These are phyloP conservation scores for Paragorgia papillata DNA, from an alignment of 92 coral and sea anemone genomes.

Conservation along the genomic window DNA sequence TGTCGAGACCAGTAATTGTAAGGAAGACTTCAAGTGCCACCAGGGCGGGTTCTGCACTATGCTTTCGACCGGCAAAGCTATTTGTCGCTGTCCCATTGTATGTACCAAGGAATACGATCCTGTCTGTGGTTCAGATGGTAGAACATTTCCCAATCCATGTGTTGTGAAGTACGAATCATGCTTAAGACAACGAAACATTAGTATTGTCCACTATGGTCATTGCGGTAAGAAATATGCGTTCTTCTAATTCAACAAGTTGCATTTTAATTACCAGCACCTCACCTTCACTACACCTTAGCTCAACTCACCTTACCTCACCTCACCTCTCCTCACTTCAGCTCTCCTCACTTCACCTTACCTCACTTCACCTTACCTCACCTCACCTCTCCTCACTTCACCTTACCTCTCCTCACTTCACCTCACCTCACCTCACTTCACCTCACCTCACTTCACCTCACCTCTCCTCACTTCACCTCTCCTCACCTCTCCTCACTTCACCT, in stretches of 20 bases:
- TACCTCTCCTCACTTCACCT: constrained; percentile 1
- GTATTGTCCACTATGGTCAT: constrained; percentile 71
- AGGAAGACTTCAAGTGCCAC: constrained; percentile 8
- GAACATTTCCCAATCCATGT: constrained; percentile 79
- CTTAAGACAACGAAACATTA: constrained; percentile 66
- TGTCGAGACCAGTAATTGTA: constrained; percentile 19
- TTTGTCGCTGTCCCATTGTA: constrained; percentile 39
- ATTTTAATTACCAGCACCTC: too few species aligned
- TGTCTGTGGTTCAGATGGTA: constrained; percentile 93
- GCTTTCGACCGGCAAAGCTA: constrained; percentile 29
- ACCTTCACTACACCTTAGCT: not conserved
- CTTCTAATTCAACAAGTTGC: too few species aligned
- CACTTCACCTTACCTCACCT: constrained; percentile 1
- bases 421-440: constrained; percentile 14
- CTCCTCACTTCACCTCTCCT: constrained; percentile 2
- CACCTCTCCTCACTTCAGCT: not conserved
- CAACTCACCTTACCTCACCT: not conserved
- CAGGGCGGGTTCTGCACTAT: constrained; percentile 22
- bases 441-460: constrained; percentile 11
- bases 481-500: too few species aligned
- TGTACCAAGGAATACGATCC: constrained; percentile 79
- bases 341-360: constrained; percentile 1
- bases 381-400: not conserved
- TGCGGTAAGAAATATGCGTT: constrained; percentile 67
- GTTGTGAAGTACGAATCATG: constrained; percentile 78